Evolutionary conservation across 2,113 vertebrate species (phyloP), one percentile per base, ranked within the genome.

Genomic region (Melanostigma gelatinosum): DNA sequence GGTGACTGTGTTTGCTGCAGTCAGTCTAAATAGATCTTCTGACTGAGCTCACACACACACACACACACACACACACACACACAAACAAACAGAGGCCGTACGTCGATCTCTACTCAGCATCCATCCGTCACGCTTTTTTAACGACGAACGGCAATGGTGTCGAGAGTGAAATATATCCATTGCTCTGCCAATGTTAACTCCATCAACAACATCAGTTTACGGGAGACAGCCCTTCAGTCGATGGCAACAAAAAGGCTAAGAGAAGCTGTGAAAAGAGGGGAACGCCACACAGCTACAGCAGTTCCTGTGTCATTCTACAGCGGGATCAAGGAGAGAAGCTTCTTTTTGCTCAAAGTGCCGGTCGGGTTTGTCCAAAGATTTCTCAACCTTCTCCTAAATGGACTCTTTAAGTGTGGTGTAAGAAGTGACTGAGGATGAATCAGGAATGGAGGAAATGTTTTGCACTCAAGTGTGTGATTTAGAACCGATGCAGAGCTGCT

Each of bases 51-150:
- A 42, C 65, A 13, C 40, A n/a, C 40, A 2, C 34, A 34, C 34
- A 34, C 34, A 34, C 34, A 6, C 34, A 34, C 32, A 34, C 32
- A 34, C 32, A 34, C 32, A 34, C 46, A 6, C 46, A 48, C 46
- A 48, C 46, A 48, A 63, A 44, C 62, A 15, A 29, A n/a, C 29
- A 2, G 48, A 65, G 29, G 1, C 46, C 44, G 48, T 12, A 40
- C 57, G 69, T 77, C 36, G 8, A 79, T 82, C 75, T 58, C 74
- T 22, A 48, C 75, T 85, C 72, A 76, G 69, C 69, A 83, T 73
- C 85, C 75, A 88, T 89, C 77, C 69, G 83, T 89, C 75, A 72
- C 72, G 57, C 60, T 65, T 84, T 40, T 79, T 72, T 80, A 12
- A 74, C 73, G 75, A 85, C 74, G 63, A 78, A 60, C 13, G 57